phyloP scores from a whole-genome alignment of 2,797 vertebrate genomes.

The Delichon dasypus region DNA sequence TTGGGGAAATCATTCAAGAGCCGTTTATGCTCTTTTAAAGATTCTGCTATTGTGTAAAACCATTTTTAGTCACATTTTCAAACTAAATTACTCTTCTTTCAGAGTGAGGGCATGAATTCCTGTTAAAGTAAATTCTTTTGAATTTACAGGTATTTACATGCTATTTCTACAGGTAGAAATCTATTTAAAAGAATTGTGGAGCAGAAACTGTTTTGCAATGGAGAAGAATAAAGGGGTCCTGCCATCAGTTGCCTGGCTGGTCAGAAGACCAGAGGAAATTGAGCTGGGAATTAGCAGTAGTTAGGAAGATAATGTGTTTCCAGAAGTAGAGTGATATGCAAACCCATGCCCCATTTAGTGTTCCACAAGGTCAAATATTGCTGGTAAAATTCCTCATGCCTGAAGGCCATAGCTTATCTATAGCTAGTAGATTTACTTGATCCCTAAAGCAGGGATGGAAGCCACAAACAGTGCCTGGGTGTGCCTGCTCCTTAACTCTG shows the following conservation, averaged over 20 bases:
- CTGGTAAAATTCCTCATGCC: background rate
- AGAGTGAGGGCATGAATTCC: background rate
- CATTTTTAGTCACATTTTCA: constrained; percentile 12
- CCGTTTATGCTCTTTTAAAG: background rate
- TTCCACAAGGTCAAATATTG: background rate
- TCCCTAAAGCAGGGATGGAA: background rate
- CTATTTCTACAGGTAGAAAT: background rate
- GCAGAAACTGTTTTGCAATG: background rate
- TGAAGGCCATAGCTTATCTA: background rate
- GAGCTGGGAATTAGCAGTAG: background rate
- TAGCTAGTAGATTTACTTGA: background rate
- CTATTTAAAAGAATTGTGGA: background rate
- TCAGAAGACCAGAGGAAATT: background rate
- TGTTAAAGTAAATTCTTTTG: background rate
- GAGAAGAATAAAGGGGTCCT: background rate
- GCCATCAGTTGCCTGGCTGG: background rate
- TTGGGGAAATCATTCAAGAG: background rate
- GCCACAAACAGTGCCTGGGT: rapidly evolving
- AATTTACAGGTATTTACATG: background rate
- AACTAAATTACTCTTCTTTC: background rate
- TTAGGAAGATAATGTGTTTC: background rate
- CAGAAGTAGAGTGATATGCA: background rate
- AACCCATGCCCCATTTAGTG: background rate
- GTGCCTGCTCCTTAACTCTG: background rate
- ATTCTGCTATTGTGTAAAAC: constrained; percentile 13